These are phyloP conservation scores for Oxyscelio sp. DNA, from an alignment of 2,888 invertebrate genomes.

Conservation along the genomic window DNA sequence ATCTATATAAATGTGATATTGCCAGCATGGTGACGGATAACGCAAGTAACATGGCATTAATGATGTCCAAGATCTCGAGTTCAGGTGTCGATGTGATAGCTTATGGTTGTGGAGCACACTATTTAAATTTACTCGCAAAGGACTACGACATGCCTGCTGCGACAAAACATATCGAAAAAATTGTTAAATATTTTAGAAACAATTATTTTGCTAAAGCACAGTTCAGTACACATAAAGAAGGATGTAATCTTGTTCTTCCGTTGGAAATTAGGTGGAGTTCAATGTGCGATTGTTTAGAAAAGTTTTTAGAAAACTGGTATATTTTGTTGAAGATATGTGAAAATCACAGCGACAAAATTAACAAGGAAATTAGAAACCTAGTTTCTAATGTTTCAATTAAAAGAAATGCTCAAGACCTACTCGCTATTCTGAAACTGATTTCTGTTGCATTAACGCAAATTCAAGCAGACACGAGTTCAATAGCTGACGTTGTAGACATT, in stretches of 20 bases:
- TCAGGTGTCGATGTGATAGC: not conserved
- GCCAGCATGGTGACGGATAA: slow-evolving; percentile 42
- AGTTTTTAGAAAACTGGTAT: slow-evolving; percentile 44
- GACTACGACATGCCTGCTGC: slow-evolving; percentile 25
- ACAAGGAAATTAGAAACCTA: slow-evolving; percentile 22
- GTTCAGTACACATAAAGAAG: slow-evolving; percentile 6
- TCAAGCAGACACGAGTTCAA: slow-evolving; percentile 32
- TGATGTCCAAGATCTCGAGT: not conserved
- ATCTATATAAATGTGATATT: slow-evolving; percentile 2
- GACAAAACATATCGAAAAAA: slow-evolving; percentile 29
- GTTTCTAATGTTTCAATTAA: no score
- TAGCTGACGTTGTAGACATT: slow-evolving; percentile 40
- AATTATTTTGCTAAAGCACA: slow-evolving; percentile 40
- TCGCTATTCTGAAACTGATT: no score
- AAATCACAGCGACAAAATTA: slow-evolving; percentile 39
- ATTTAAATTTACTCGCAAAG: slow-evolving; percentile 31
- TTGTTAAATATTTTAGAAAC: slow-evolving; percentile 35
- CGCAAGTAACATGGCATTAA: slow-evolving; percentile 7
- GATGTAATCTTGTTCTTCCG: slow-evolving; percentile 17
- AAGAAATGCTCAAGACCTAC: no score
- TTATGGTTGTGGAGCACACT: slow-evolving; percentile 44
- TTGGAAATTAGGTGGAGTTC: slow-evolving; percentile 40
- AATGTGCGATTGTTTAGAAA: slow-evolving; percentile 23
- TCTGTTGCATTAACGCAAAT: slow-evolving; percentile 19
- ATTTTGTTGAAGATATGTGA: slow-evolving; percentile 37